A percentile compares a stretch with the other conserved stretches of the same genome.
These are phyloP conservation scores for Halcyon leucocephala DNA, from an alignment of 2,797 vertebrate species.

Conservation along the genomic window DNA sequence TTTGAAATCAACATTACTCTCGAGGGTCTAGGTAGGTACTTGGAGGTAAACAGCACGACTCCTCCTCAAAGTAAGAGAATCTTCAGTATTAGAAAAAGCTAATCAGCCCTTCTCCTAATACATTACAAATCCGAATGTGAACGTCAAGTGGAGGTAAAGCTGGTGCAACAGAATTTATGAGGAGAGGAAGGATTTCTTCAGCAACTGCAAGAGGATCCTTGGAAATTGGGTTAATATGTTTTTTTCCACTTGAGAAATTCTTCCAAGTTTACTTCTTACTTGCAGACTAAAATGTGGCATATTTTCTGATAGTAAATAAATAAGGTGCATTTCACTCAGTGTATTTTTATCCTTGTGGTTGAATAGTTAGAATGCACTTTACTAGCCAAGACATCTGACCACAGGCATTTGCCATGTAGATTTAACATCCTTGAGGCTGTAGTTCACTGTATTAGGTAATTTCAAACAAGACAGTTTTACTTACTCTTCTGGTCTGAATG, in stretches of 20 bases:
- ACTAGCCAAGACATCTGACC: background rate
- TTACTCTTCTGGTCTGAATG: slow-evolving; percentile 53
- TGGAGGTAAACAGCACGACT: background rate
- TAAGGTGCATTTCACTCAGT: background rate
- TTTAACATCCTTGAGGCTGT: background rate
- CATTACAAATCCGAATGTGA: background rate
- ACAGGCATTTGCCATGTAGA: background rate
- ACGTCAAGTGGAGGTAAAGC: background rate
- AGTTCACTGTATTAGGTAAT: slow-evolving; percentile 33
- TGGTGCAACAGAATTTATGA: background rate
- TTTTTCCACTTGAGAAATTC: background rate
- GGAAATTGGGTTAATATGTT: background rate
- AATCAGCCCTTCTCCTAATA: background rate
- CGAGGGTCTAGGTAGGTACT: background rate
- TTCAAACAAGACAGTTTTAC: slow-evolving; percentile 59
- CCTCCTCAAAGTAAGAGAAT: background rate
- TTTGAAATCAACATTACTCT: background rate
- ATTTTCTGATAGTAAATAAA: slow-evolving; percentile 3
- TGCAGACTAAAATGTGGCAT: background rate
- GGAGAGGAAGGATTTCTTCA: background rate
- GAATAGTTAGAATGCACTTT: background rate
- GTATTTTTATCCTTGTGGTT: background rate
- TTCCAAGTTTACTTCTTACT: background rate
- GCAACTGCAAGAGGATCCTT: background rate
- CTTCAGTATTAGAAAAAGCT: background rate